Conservation (phyloP, 2,113 vertebrate species). For the Cyprinus carpio region DNA sequence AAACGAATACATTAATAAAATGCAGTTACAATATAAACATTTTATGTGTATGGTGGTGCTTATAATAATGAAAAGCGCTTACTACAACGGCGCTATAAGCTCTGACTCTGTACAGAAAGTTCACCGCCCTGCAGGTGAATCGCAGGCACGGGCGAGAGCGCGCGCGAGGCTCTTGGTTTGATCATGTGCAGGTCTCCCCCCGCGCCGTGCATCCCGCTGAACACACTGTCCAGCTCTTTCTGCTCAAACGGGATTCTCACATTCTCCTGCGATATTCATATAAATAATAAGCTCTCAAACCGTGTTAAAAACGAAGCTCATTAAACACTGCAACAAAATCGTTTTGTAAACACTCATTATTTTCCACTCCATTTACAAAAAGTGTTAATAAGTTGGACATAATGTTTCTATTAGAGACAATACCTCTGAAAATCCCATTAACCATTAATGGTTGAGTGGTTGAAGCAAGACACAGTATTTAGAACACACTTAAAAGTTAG, state of each 20-base stretch:
- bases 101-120: conserved; percentile 82
- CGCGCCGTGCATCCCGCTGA: too few species aligned
- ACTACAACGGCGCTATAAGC: conserved; percentile 87
- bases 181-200: conserved; percentile 74
- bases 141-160: conserved; percentile 80
- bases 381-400: too few species aligned
- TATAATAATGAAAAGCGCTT: conserved; percentile 32
- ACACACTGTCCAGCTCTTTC: conserved; percentile 79
- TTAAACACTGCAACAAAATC: neutral
- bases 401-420: too few species aligned
- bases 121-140: conserved; percentile 93
- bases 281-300: neutral
- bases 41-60: neutral
- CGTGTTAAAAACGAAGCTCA: neutral
- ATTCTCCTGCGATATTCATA: conserved; percentile 74
- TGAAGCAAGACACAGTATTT: too few species aligned
- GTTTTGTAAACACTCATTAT: neutral
- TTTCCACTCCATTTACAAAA: neutral
- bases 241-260: conserved; percentile 85
- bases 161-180: conserved; percentile 85
- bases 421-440: too few species aligned
- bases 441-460: too few species aligned
- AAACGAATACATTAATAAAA: neutral
- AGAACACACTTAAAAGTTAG: too few species aligned
- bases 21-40: neutral